A percentile compares a stretch with the other conserved stretches of the same genome.
These are phyloP conservation scores for Eulimnadia texana DNA, from an alignment of 1,140 invertebrate genomes.

Conservation along the genomic window DNA sequence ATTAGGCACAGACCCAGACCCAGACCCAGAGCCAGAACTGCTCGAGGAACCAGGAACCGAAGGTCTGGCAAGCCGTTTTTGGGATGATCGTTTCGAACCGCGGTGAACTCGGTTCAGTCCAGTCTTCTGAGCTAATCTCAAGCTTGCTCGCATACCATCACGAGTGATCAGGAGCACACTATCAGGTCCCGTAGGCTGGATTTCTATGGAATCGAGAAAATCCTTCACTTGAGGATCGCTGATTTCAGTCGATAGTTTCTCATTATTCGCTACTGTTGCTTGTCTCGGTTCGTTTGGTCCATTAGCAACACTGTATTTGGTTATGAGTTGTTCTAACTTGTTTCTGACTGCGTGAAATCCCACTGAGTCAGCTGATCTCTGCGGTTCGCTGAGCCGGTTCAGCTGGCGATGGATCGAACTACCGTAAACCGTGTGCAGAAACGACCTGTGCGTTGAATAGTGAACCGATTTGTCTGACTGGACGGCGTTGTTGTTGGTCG, in stretches of 20 bases:
- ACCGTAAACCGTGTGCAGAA: slow-evolving; percentile 12
- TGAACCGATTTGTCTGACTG: neutral
- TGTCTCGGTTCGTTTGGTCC: neutral
- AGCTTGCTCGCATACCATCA: slow-evolving; percentile 12
- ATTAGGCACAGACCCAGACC: neutral
- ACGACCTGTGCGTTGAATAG: slow-evolving; percentile 1
- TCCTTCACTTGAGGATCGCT: slow-evolving; percentile 1
- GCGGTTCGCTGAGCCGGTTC: neutral
- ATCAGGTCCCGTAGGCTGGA: slow-evolving; percentile 6
- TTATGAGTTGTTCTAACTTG: neutral
- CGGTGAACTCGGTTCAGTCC: neutral
- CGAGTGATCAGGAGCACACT: slow-evolving; percentile 7
- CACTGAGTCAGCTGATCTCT: neutral
- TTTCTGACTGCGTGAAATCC: neutral
- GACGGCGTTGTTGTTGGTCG: neutral
- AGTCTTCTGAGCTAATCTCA: neutral
- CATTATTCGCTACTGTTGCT: neutral
- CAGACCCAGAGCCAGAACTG: too few species aligned
- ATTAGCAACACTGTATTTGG: neutral
- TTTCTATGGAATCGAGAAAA: slow-evolving; percentile 4
- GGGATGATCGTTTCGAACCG: neutral
- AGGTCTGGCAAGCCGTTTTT: neutral
- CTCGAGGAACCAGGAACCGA: neutral
- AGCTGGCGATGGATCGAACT: neutral
- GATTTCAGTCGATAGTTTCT: neutral